Conservation (phyloP, 2,888 invertebrate species). For the Frankliniella intonsa region DNA sequence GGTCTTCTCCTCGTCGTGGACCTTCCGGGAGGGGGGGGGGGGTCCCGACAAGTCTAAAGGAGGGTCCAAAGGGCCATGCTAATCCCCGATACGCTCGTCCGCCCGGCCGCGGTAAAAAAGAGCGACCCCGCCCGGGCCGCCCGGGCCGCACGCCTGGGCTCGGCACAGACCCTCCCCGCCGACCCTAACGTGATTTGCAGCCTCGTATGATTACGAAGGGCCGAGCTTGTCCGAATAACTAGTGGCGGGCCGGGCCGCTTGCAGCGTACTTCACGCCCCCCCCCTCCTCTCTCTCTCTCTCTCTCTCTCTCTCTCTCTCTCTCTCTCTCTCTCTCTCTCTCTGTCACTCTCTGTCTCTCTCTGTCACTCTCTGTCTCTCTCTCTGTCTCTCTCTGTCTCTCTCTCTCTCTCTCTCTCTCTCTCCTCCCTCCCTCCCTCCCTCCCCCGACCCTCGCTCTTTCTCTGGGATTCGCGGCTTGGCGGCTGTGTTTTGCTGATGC, state of each 20-base stretch:
- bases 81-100: no score
- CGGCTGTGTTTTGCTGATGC: conserved; percentile 7
- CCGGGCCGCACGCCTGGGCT: no score
- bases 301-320: no score
- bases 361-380: not conserved
- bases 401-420: not conserved
- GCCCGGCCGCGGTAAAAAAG: no score
- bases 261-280: not conserved
- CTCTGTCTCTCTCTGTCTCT: not conserved
- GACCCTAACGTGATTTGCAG: not conserved
- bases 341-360: not conserved
- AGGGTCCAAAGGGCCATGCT: no score
- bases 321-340: not conserved
- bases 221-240: not conserved
- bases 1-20: no score
- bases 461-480: not conserved
- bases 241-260: not conserved
- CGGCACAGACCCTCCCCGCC: not conserved
- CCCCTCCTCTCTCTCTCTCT: not conserved
- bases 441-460: not conserved
- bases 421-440: not conserved
- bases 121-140: not conserved
- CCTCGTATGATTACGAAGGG: not conserved
- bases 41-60: no score
- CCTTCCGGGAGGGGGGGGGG: no score